phyloP scores from a whole-genome alignment of 1,140 invertebrate genomes.

The Caenorhabditis briggsae region DNA sequence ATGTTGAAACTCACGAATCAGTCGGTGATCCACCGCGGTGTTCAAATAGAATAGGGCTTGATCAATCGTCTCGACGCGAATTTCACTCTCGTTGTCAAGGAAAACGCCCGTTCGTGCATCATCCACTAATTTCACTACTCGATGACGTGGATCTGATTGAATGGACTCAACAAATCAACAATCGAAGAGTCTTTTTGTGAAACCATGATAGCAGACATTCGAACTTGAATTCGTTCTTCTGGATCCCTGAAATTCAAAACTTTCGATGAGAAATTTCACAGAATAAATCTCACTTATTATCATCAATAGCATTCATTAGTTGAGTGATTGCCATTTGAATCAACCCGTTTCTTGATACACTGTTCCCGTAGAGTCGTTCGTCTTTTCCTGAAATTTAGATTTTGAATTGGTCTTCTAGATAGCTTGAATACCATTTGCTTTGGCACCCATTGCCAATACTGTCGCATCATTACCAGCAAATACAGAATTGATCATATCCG shows the following conservation, averaged over 20 bases:
- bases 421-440: conserved; percentile 26
- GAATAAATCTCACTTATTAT: conserved; percentile 13
- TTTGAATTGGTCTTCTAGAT: not conserved
- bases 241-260: not conserved
- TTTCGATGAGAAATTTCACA: not conserved
- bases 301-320: conserved; percentile 19
- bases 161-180: conserved; percentile 65
- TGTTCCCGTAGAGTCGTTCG: conserved; percentile 58
- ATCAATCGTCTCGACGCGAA: conserved; percentile 67
- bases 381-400: conserved; percentile 57
- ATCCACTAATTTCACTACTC: conserved; percentile 63
- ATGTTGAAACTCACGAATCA: conserved; percentile 59
- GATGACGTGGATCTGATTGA: conserved; percentile 67
- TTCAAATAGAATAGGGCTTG: conserved; percentile 69
- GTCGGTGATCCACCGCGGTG: conserved; percentile 66
- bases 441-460: conserved; percentile 52
- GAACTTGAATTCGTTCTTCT: conserved; percentile 61
- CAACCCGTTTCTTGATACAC: conserved; percentile 50
- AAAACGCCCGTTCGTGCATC: conserved; percentile 61
- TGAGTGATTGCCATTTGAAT: conserved; percentile 43
- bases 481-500: conserved; percentile 51
- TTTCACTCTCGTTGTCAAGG: conserved; percentile 66
- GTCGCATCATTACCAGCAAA: conserved; percentile 57
- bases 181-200: conserved; percentile 65
- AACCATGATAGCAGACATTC: conserved; percentile 67